These are phyloP conservation scores for Eucriotettix oculatus DNA, from an alignment of 2,888 invertebrate genomes.

Conservation along the genomic window DNA sequence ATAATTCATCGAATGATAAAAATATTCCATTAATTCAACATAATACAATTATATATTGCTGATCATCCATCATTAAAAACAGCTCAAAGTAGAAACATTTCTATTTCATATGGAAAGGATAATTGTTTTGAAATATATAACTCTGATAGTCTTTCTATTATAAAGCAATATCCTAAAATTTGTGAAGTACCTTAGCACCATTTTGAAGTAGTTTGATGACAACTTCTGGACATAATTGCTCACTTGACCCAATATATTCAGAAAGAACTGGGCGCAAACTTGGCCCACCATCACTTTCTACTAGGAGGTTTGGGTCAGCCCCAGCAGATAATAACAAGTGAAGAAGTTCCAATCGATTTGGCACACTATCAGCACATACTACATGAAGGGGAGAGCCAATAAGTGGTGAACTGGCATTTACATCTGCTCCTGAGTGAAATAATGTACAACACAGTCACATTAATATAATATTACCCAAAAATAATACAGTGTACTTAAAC, in stretches of 20 bases:
- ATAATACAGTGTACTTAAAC: too few species aligned
- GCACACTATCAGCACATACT: conserved; percentile 62
- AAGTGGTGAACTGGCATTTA: conserved; percentile 63
- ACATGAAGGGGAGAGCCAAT: conserved; percentile 71
- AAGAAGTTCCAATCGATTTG: conserved; percentile 22
- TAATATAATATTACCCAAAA: too few species aligned
- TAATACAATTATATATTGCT: too few species aligned
- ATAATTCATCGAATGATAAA: too few species aligned
- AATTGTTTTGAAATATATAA: too few species aligned
- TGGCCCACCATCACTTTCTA: conserved; percentile 56
- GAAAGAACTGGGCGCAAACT: conserved; percentile 62
- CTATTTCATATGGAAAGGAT: neutral
- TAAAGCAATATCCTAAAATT: neutral
- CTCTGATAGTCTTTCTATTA: neutral
- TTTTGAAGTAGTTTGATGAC: conserved; percentile 52
- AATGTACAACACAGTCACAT: too few species aligned
- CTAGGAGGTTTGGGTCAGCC: conserved; percentile 59
- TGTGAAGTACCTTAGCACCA: conserved; percentile 49
- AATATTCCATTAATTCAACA: too few species aligned
- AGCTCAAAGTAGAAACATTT: neutral
- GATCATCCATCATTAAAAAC: neutral
- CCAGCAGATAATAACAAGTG: conserved; percentile 52
- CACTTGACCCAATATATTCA: conserved; percentile 63
- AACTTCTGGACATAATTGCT: conserved; percentile 46
- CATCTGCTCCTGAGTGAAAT: conserved; percentile 44